Evolutionary conservation across 1,140 invertebrate species (phyloP).

Genomic region (Papilio polyxenes): DNA sequence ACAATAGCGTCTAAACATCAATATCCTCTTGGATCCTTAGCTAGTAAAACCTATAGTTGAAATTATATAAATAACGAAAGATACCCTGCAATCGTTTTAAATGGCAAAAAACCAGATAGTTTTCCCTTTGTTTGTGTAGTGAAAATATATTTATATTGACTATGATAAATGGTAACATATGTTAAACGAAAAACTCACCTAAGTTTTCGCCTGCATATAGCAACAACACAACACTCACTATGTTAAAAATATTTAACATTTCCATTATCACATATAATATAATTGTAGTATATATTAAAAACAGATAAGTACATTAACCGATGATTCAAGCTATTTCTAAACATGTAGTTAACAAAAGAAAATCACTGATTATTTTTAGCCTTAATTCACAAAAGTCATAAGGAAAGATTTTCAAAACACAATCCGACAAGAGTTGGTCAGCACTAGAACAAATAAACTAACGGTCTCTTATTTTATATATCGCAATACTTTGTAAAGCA

Average conservation of each 20-base stretch:
- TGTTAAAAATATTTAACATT: slow-evolving; percentile 4
- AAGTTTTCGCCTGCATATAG: background rate
- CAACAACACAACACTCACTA: background rate
- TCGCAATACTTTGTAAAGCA: slow-evolving; percentile 15
- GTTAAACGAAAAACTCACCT: background rate
- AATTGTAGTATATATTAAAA: background rate
- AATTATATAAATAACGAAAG: too few species aligned
- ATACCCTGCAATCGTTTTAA: too few species aligned
- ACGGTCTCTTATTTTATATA: background rate
- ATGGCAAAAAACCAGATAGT: background rate
- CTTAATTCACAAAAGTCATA: too few species aligned
- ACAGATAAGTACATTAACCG: background rate
- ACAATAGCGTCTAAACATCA: too few species aligned
- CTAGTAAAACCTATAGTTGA: too few species aligned
- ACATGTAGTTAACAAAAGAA: background rate
- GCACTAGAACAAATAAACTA: background rate
- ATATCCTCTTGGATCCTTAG: too few species aligned
- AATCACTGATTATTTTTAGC: background rate
- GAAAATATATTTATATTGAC: too few species aligned
- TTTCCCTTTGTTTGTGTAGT: too few species aligned
- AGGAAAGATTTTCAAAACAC: too few species aligned
- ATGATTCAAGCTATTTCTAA: background rate
- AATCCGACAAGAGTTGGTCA: too few species aligned
- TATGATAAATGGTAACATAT: background rate
- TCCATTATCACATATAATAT: background rate